Evolutionary conservation across 1,140 invertebrate species (phyloP).

Genomic region (Xylocopa sonorina): DNA sequence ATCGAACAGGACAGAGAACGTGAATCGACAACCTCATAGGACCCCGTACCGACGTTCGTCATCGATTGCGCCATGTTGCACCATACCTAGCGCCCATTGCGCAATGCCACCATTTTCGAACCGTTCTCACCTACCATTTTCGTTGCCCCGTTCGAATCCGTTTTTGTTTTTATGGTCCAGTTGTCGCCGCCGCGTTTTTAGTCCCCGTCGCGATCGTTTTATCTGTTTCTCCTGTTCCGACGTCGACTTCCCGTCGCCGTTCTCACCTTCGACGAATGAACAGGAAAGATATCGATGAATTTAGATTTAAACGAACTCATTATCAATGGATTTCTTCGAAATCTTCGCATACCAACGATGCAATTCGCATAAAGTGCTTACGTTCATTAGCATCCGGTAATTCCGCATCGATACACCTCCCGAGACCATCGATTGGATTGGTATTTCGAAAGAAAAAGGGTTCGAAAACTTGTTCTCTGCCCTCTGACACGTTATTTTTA

Average conservation of each 20-base stretch:
- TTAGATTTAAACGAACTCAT: too few species aligned
- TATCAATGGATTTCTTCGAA: too few species aligned
- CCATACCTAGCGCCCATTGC: conserved; percentile 32
- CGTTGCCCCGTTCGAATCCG: too few species aligned
- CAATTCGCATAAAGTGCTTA: background rate
- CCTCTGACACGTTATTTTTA: conserved; percentile 7
- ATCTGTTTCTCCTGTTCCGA: background rate
- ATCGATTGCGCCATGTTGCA: conserved; percentile 52
- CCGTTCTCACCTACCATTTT: background rate
- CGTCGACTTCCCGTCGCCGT: background rate
- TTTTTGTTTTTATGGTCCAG: too few species aligned
- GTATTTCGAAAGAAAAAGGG: background rate
- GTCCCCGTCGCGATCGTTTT: background rate
- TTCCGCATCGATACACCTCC: background rate
- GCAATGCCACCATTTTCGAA: conserved; percentile 29
- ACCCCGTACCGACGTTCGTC: conserved; percentile 34
- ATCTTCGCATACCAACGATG: too few species aligned
- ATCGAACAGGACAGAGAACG: background rate
- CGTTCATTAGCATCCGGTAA: background rate
- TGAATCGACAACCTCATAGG: conserved; percentile 32
- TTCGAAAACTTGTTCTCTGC: background rate
- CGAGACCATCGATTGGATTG: background rate
- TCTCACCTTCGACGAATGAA: too few species aligned
- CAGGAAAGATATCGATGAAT: too few species aligned
- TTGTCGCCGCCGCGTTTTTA: background rate